Base-by-base conservation (phyloP, 1,140 invertebrate species). In the Drosophila punjabiensis region DNA sequence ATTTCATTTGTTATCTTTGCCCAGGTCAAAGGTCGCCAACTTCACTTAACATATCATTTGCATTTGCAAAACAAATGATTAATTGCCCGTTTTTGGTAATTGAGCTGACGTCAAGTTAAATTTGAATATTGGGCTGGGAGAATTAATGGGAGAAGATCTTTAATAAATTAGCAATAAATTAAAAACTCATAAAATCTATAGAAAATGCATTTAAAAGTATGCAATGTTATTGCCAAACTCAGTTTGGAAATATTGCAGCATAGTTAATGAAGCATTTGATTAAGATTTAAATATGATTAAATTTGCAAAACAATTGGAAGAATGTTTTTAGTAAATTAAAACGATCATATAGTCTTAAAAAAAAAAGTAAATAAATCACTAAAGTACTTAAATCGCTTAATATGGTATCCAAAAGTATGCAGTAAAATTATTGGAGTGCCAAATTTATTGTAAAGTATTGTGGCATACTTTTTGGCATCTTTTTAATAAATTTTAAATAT, bases 1-100 rank as follows among this genome's bases (percentile, higher is more conserved):
- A 74, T 74, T 74, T 74, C 47, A 74, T 61, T 18, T 73, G 45
- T 62, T 74, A 74, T 74, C 70, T 39, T 28, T 16, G 64, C 20
- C 63, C 64, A 30, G 68, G 63, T 70, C 48, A 70, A 68, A 70
- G 64, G 39, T 45, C 20, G 24, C 32, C 41, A 30, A 60, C 30
- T 41, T 60, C 5, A 30, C 30, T 60, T 18, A 13, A 70, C 69
- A 41, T 71, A 60, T 60, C 30, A 73, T 74, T 71, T 50, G 69
- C 37, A 61, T 74, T 47, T 37, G 10, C 47, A 35, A 33, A 28
- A n/a, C 47, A 69, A 69, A 28, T 70, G 64, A 70, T 70, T 69
- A 70, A 70, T 68, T 18, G 30, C n/a, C 33, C 2, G 9, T 7
- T 33, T 53, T 68, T 28, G 30, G 43, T 69, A 63, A 55, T 28